Conservation (phyloP, 2,888 invertebrate species). For the Nezara viridula region DNA sequence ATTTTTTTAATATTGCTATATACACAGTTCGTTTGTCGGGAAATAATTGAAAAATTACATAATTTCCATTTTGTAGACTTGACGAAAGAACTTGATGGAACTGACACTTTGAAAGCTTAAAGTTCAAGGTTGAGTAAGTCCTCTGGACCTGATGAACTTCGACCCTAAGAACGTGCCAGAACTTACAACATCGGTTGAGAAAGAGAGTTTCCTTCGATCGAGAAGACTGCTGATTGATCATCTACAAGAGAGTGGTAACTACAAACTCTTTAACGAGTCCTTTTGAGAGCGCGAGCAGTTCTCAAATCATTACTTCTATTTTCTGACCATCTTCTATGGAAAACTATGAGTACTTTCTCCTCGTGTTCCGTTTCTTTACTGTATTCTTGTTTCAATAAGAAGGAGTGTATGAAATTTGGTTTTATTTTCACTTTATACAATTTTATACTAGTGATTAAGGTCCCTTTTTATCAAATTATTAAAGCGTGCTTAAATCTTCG, state of each 20-base stretch:
- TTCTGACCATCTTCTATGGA: too few relatives aligned
- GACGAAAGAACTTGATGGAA: constrained; percentile 7
- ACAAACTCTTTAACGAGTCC: neutral
- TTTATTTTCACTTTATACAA: too few relatives aligned
- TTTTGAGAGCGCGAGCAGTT: neutral
- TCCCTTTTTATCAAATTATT: too few relatives aligned
- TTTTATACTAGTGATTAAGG: too few relatives aligned
- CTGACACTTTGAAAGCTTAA: neutral
- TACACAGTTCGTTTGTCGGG: too few relatives aligned
- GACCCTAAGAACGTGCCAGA: neutral
- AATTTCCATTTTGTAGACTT: neutral
- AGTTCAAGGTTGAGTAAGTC: constrained; percentile 18
- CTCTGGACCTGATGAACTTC: neutral
- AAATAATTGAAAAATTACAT: neutral
- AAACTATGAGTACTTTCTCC: too few relatives aligned
- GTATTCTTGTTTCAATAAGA: too few relatives aligned
- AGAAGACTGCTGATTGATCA: neutral
- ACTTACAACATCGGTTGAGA: neutral
- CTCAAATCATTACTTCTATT: too few relatives aligned
- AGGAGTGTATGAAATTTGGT: too few relatives aligned
- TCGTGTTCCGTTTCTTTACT: too few relatives aligned
- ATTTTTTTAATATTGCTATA: too few relatives aligned
- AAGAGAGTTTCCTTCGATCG: neutral
- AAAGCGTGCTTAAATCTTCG: too few relatives aligned
- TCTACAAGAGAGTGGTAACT: neutral